phyloP scores from a whole-genome alignment of 2,888 invertebrate species.

The Torymus auratus region DNA sequence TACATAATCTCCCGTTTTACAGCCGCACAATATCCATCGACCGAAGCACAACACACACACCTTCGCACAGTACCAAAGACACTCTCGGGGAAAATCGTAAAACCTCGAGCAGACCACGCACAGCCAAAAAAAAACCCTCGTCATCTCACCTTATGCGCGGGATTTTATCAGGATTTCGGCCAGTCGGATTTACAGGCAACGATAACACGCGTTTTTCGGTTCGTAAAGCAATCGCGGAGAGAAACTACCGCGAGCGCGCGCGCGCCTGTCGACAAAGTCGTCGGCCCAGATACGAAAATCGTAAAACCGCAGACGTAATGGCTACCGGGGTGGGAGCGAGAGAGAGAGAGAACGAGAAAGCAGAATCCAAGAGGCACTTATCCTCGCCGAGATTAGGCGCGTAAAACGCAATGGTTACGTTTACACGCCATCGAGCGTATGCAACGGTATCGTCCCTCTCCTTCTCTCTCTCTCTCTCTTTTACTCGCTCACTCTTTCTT shows the following conservation, averaged over 20 bases:
- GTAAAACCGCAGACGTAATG: conserved; percentile 73
- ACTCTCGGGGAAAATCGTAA: too few relatives aligned
- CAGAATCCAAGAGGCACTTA: conserved; percentile 67
- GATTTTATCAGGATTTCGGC: background rate
- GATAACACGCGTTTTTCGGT: conserved; percentile 58
- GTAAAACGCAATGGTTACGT: conserved; percentile 68
- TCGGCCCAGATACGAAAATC: conserved; percentile 72
- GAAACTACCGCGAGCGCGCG: conserved; percentile 48
- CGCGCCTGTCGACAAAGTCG: conserved; percentile 60
- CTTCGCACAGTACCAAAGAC: too few relatives aligned
- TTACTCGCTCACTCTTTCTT: too few relatives aligned
- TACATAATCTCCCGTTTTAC: too few relatives aligned
- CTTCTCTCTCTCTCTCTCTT: too few relatives aligned
- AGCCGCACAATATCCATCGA: too few relatives aligned
- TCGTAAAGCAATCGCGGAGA: conserved; percentile 57
- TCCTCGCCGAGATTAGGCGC: conserved; percentile 69
- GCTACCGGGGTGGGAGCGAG: conserved; percentile 57
- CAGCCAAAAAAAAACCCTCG: background rate
- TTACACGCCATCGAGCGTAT: conserved; percentile 61
- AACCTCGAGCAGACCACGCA: too few relatives aligned
- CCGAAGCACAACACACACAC: too few relatives aligned
- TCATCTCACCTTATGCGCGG: background rate
- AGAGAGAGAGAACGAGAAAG: conserved; percentile 15
- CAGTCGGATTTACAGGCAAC: conserved; percentile 59
- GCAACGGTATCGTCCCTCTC: conserved; percentile 41